phyloP scores from a whole-genome alignment of 2,888 invertebrate species.

The Lasioglossum marginatum region DNA sequence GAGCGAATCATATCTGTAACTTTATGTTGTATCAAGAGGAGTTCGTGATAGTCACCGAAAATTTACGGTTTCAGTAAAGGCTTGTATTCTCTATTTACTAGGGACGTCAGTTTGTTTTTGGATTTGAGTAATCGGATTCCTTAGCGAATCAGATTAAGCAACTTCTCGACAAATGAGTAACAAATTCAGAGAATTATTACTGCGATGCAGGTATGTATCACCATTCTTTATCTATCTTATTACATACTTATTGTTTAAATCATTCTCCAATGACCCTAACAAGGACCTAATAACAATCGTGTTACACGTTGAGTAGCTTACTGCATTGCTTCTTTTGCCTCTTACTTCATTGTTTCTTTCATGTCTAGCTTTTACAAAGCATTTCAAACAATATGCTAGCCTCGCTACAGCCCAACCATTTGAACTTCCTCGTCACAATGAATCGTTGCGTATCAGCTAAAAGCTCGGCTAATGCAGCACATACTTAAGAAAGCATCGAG shows the following conservation, averaged over 20 bases:
- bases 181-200: not conserved
- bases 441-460: not conserved
- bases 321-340: too few relatives aligned
- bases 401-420: not conserved
- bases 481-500: not conserved
- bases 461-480: not conserved
- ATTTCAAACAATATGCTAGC: not conserved
- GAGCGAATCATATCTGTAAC: not conserved
- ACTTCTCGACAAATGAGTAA: not conserved
- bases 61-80: not conserved
- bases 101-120: not conserved
- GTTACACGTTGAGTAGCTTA: too few relatives aligned
- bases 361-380: not conserved
- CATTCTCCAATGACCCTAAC: not conserved
- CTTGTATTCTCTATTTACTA: not conserved
- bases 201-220: not conserved
- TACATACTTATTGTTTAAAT: not conserved
- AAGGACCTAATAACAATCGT: not conserved
- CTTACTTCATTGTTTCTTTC: not conserved
- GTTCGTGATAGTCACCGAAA: not conserved
- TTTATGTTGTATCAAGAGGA: not conserved
- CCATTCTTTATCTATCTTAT: not conserved
- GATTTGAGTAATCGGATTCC: not conserved
- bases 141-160: not conserved
- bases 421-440: not conserved